Conservation (phyloP, 2,113 vertebrate genomes). For the Odontophorus gujanensis region DNA sequence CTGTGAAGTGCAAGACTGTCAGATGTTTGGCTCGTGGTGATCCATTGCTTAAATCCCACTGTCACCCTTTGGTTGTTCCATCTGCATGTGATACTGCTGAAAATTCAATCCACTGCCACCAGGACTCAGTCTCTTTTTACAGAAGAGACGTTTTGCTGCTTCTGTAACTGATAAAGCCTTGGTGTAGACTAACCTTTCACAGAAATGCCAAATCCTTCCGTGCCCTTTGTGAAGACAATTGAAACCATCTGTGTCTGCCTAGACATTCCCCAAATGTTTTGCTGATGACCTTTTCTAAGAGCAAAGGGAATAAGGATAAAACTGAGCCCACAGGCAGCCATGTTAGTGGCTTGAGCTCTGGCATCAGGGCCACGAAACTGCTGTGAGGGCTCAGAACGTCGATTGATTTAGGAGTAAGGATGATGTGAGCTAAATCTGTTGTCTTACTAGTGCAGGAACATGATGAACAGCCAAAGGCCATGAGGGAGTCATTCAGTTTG, state of each 20-base stretch:
- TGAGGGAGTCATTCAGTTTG: not conserved
- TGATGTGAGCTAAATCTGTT: not conserved
- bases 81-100: not conserved
- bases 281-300: slow-evolving; percentile 35
- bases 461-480: not conserved
- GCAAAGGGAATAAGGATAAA: not conserved
- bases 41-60: not conserved
- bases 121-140: not conserved
- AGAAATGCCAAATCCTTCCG: slow-evolving; percentile 63
- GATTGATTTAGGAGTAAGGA: not conserved
- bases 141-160: slow-evolving; percentile 23
- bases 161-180: slow-evolving; percentile 9
- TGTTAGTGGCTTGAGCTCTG: not conserved
- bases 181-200: slow-evolving; percentile 25
- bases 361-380: not conserved
- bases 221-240: slow-evolving; percentile 56
- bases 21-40: not conserved
- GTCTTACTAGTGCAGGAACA: not conserved
- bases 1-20: not conserved
- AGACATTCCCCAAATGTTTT: slow-evolving; percentile 24
- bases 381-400: not conserved
- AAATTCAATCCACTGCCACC: not conserved
- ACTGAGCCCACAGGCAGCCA: not conserved
- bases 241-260: slow-evolving; percentile 5
- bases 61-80: not conserved